Evolutionary conservation across 92 coral and sea anemone species (phyloP).

Genomic region (Bergia sp.): DNA sequence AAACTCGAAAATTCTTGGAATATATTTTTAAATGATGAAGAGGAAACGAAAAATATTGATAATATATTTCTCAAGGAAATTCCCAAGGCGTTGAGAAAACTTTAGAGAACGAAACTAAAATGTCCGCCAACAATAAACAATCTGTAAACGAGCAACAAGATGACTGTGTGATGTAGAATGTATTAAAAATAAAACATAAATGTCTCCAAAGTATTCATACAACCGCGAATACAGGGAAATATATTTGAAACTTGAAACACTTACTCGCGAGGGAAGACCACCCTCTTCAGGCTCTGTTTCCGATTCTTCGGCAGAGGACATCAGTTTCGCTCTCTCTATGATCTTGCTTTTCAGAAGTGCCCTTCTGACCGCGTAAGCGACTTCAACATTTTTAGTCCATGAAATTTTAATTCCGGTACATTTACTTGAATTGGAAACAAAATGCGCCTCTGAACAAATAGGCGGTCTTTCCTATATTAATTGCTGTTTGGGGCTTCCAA

Average conservation of each 20-base stretch:
- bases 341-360: conserved; percentile 24
- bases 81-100: background rate
- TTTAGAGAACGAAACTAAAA: background rate
- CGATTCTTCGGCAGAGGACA: conserved; percentile 39
- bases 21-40: background rate
- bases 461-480: conserved; percentile 41
- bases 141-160: conserved; percentile 2
- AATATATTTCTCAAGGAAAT: background rate
- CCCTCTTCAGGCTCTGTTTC: conserved; percentile 23
- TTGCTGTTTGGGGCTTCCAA: conserved; percentile 41
- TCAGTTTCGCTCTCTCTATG: conserved; percentile 27
- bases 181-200: conserved; percentile 2
- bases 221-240: background rate
- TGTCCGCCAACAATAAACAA: background rate
- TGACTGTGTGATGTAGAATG: background rate
- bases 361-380: conserved; percentile 39
- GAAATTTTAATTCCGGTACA: conserved; percentile 80
- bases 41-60: background rate
- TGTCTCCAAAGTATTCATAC: background rate
- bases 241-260: conserved; percentile 3
- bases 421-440: conserved; percentile 72
- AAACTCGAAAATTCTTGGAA: background rate
- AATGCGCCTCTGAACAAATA: conserved; percentile 55
- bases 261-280: conserved; percentile 35
- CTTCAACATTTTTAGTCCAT: conserved; percentile 68